Conservation (phyloP, 2,888 invertebrate genomes). For the Periphyllus acericola region DNA sequence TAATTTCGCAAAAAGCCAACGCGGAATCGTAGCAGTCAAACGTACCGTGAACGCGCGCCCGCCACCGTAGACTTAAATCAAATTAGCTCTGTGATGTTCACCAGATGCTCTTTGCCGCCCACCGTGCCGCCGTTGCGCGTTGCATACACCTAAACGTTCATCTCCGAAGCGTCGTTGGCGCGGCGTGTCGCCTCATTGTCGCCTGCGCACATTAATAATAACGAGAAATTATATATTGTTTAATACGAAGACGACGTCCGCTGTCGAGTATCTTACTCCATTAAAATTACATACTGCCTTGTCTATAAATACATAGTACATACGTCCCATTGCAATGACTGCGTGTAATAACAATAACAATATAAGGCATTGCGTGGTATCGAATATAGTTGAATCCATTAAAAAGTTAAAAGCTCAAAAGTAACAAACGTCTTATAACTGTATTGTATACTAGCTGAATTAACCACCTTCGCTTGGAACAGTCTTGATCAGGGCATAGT, state of each 20-base stretch:
- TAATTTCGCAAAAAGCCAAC: slow-evolving; percentile 53
- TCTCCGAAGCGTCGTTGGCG: neutral
- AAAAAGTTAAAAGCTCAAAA: too few species aligned
- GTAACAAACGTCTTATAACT: too few species aligned
- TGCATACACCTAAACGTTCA: neutral
- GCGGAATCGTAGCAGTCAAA: slow-evolving; percentile 42
- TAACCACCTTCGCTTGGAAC: too few species aligned
- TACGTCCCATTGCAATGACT: too few species aligned
- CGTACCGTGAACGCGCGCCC: slow-evolving; percentile 41
- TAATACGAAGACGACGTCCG: neutral
- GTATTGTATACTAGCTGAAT: too few species aligned
- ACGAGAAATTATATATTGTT: neutral
- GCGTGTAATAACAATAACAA: too few species aligned
- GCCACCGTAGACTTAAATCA: slow-evolving; percentile 8
- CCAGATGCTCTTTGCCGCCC: neutral
- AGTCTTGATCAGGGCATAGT: too few species aligned
- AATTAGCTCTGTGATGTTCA: slow-evolving; percentile 36
- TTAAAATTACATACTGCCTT: neutral
- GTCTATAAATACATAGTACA: too few species aligned
- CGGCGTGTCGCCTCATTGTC: neutral
- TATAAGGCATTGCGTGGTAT: too few species aligned
- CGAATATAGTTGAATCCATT: too few species aligned
- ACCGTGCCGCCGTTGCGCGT: neutral
- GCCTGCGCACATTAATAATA: neutral
- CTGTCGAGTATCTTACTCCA: neutral